Evolutionary conservation across 2,113 vertebrate genomes (phyloP).

Genomic region (Helogale parvula): DNA sequence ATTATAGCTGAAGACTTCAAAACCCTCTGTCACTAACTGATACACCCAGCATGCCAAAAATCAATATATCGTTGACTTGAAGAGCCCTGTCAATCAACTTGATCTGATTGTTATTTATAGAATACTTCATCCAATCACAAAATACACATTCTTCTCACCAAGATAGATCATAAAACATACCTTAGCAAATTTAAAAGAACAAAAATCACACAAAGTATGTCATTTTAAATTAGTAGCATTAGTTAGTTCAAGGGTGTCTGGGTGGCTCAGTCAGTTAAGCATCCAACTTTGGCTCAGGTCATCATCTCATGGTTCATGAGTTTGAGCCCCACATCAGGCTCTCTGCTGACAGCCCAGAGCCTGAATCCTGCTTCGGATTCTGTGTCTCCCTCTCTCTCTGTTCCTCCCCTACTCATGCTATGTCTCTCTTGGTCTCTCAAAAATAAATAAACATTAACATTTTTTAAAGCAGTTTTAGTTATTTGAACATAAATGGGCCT

Average conservation of each 20-base stretch:
- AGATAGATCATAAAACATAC: neutral
- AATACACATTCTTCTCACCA: neutral
- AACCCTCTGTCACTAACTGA: neutral
- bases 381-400: no score
- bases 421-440: no score
- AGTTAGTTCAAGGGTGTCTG: neutral
- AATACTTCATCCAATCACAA: neutral
- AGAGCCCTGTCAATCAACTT: neutral
- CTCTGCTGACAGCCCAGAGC: no score
- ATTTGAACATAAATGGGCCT: neutral
- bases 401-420: no score
- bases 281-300: no score
- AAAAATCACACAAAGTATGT: neutral
- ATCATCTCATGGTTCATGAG: no score
- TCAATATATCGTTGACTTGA: neutral
- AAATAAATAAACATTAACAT: no score
- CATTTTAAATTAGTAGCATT: neutral
- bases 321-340: no score
- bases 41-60: neutral
- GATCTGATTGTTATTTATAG: neutral
- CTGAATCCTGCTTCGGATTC: no score
- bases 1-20: neutral
- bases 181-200: neutral
- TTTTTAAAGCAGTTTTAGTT: neutral
- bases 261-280: no score